phyloP scores from a whole-genome alignment of 2,113 vertebrate species.

The Nyctereutes procyonoides region DNA sequence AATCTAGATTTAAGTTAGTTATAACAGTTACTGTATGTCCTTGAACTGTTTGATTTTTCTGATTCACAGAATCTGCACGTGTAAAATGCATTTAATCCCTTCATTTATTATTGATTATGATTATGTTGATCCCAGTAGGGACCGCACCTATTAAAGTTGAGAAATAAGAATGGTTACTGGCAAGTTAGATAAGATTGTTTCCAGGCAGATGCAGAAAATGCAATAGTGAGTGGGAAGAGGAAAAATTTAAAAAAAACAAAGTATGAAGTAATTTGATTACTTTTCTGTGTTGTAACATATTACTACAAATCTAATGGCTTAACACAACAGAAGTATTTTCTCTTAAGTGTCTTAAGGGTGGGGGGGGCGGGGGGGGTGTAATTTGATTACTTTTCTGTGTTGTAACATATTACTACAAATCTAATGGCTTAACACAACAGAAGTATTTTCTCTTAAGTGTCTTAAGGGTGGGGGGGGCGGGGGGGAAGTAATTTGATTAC shows the following conservation, averaged over 20 bases:
- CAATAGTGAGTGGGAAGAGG: neutral
- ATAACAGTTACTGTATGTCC: neutral
- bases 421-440: neutral
- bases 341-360: neutral
- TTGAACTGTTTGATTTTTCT: neutral
- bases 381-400: neutral
- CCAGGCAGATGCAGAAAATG: neutral
- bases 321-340: neutral
- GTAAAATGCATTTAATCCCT: neutral
- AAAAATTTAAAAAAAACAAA: neutral
- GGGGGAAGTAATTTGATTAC: neutral
- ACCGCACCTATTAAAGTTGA: neutral
- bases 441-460: neutral
- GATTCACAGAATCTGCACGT: neutral
- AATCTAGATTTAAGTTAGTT: neutral
- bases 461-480: neutral
- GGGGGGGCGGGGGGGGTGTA: too few species aligned
- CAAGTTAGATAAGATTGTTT: neutral
- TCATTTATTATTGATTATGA: neutral
- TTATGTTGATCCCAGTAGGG: neutral
- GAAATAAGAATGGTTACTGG: neutral
- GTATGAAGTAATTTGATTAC: neutral
- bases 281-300: neutral
- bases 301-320: neutral
- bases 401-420: neutral